Evolutionary conservation across 2,888 invertebrate species (phyloP).

Genomic region (Notodonta ziczac): DNA sequence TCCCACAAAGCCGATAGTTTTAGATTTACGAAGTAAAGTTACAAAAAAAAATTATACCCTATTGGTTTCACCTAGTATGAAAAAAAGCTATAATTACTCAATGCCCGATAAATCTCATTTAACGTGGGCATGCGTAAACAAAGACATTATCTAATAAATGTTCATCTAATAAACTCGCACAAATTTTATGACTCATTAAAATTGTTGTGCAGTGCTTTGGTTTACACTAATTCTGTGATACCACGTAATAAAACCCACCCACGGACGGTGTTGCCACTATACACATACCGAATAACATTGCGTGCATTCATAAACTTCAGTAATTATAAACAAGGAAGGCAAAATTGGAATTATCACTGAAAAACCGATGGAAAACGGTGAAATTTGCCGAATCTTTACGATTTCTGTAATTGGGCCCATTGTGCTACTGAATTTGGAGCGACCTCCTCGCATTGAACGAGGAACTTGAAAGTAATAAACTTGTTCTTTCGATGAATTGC

Average conservation of each 20-base stretch:
- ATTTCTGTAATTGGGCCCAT: constrained; percentile 71
- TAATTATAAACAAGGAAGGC: constrained; percentile 38
- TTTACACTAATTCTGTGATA: constrained; percentile 28
- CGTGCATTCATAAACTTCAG: constrained; percentile 39
- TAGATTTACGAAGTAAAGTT: too few species aligned
- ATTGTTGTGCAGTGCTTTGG: constrained; percentile 22
- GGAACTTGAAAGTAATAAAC: constrained; percentile 73
- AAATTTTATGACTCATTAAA: constrained; percentile 35
- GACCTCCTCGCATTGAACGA: constrained; percentile 59
- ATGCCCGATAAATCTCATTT: constrained; percentile 24
- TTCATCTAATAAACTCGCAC: constrained; percentile 31
- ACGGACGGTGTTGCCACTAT: not conserved
- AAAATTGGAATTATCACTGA: constrained; percentile 48
- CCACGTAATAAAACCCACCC: constrained; percentile 15
- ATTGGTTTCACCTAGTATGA: too few species aligned
- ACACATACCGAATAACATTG: constrained; percentile 22
- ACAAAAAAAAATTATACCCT: too few species aligned
- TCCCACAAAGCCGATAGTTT: too few species aligned
- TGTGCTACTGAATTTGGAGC: constrained; percentile 59
- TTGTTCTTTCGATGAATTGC: constrained; percentile 73
- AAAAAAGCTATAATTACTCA: constrained; percentile 20
- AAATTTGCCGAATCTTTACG: constrained; percentile 57
- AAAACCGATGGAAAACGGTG: constrained; percentile 52
- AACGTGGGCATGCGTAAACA: constrained; percentile 25
- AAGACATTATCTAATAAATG: constrained; percentile 27